phyloP scores from a whole-genome alignment of 2,888 invertebrate genomes.

The Rugalucina vietnamica region DNA sequence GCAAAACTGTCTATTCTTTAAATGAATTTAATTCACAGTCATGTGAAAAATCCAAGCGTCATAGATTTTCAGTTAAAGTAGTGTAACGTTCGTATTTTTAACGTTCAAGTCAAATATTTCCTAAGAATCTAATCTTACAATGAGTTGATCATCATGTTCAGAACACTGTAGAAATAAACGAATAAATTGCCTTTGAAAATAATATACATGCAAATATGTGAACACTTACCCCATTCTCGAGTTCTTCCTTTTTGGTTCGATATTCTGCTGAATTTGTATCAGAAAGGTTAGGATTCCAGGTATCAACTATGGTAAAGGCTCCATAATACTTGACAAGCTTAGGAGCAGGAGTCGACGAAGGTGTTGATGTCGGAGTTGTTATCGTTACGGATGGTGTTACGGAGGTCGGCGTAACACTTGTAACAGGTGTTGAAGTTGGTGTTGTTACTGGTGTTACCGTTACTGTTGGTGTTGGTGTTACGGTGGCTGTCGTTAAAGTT shows the following conservation, averaged over 20 bases:
- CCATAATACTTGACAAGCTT: slow-evolving; percentile 23
- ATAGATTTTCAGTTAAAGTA: no score
- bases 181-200: no score
- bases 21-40: no score
- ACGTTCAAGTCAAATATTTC: no score
- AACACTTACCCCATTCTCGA: slow-evolving; percentile 37
- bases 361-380: no score
- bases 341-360: slow-evolving; percentile 7
- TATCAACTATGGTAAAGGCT: slow-evolving; percentile 44
- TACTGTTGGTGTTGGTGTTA: slow-evolving; percentile 7
- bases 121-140: no score
- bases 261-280: slow-evolving; percentile 43
- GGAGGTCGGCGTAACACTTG: slow-evolving; percentile 10
- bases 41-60: no score
- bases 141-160: no score
- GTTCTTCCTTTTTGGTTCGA: not conserved
- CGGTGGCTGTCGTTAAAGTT: slow-evolving; percentile 15
- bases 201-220: no score
- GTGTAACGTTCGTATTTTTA: no score
- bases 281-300: slow-evolving; percentile 27
- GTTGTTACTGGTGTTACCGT: not conserved
- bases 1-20: no score
- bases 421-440: slow-evolving; percentile 13
- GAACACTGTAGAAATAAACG: no score
- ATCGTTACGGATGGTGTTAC: slow-evolving; percentile 18